Percentiles rank a stretch among this genome's conserved stretches.
These are phyloP conservation scores for Strongylocentrotus purpuratus DNA, from an alignment of 35 echinoderm and acorn worm species.

Conservation along the genomic window DNA sequence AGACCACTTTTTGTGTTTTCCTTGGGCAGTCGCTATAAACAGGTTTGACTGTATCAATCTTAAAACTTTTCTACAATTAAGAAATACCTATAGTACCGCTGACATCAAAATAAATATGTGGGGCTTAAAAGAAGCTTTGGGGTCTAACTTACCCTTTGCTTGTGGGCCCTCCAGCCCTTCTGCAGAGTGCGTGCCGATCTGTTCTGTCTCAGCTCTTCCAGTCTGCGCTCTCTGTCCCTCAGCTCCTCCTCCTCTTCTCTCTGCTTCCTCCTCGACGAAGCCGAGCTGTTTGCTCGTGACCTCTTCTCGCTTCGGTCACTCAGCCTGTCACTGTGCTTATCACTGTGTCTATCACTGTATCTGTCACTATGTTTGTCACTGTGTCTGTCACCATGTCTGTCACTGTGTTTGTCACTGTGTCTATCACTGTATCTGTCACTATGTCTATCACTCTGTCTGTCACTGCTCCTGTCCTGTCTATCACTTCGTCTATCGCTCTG, in stretches of 20 bases:
- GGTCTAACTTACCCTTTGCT: slow-evolving; percentile 63
- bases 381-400: slow-evolving; percentile 36
- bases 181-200: slow-evolving; percentile 86
- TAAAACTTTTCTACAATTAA: no score
- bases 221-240: slow-evolving; percentile 76
- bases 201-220: slow-evolving; percentile 83
- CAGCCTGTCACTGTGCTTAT: slow-evolving; percentile 20
- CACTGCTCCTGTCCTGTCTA: slow-evolving; percentile 23
- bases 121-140: background rate
- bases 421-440: slow-evolving; percentile 45
- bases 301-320: slow-evolving; percentile 49
- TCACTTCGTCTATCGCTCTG: slow-evolving; percentile 28
- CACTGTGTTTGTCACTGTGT: slow-evolving; percentile 3
- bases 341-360: slow-evolving; percentile 16
- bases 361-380: slow-evolving; percentile 48
- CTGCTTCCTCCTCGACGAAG: slow-evolving; percentile 40
- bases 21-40: no score
- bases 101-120: background rate
- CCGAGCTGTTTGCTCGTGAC: background rate
- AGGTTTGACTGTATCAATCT: no score
- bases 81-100: background rate
- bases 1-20: no score
- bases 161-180: slow-evolving; percentile 90
- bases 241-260: slow-evolving; percentile 76
- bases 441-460: slow-evolving; percentile 34